Conservation (phyloP, 1,140 invertebrate genomes). For the Drosophila jambulina region DNA sequence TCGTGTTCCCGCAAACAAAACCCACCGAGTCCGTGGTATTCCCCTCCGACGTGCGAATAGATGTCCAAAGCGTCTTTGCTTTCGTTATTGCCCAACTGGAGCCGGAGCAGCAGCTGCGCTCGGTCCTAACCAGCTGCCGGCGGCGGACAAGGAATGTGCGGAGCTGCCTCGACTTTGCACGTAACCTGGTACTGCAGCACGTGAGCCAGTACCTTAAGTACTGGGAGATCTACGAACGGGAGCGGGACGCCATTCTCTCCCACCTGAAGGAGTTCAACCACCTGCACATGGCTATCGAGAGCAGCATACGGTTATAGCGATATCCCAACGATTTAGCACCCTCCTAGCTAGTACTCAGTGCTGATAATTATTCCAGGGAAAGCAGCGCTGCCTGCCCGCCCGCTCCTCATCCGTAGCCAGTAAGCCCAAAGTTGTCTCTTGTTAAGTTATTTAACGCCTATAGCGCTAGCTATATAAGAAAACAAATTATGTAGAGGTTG, state of each 20-base stretch:
- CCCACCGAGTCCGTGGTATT: conserved; percentile 63
- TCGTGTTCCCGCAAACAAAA: conserved; percentile 63
- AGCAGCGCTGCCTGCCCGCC: neutral
- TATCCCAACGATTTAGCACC: conserved; percentile 1
- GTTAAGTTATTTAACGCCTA: conserved; percentile 36
- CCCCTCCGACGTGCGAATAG: conserved; percentile 55
- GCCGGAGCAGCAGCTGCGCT: conserved; percentile 63
- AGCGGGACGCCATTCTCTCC: conserved; percentile 60
- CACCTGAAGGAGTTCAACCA: conserved; percentile 73
- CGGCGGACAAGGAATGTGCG: conserved; percentile 54
- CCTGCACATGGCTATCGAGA: conserved; percentile 69
- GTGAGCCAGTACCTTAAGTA: conserved; percentile 65
- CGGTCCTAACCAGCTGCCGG: conserved; percentile 57
- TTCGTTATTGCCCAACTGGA: conserved; percentile 71
- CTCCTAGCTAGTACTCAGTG: conserved; percentile 11
- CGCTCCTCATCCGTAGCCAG: conserved; percentile 21
- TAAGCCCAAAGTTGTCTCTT: conserved; percentile 55
- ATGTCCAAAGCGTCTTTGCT: conserved; percentile 69
- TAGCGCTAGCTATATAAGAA: conserved; percentile 13
- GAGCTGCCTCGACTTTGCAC: conserved; percentile 74
- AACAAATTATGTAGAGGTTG: neutral
- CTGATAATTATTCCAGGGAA: conserved; percentile 32
- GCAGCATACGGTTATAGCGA: conserved; percentile 64
- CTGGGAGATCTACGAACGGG: conserved; percentile 65
- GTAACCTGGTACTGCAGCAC: conserved; percentile 65